phyloP scores from a whole-genome alignment of 1,140 invertebrate species.

The Brachionus plicatilis region DNA sequence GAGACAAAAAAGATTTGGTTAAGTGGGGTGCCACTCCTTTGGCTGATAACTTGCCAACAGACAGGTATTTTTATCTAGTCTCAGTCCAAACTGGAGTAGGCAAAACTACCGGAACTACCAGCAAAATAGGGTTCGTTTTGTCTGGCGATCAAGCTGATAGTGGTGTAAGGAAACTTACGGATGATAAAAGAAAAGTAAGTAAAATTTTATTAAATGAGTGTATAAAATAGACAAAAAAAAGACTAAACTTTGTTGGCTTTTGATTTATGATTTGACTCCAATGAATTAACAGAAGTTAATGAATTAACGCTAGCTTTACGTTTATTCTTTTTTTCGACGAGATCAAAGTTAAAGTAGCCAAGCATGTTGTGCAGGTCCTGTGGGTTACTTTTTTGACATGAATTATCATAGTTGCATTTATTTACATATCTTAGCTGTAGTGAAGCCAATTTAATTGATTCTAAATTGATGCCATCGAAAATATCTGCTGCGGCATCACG shows the following conservation, averaged over 20 bases:
- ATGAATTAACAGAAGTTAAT: background rate
- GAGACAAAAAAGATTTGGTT: conserved; percentile 58
- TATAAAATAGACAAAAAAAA: background rate
- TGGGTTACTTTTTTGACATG: background rate
- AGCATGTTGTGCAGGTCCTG: background rate
- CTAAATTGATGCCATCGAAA: background rate
- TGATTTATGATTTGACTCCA: background rate
- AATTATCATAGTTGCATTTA: background rate
- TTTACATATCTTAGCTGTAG: background rate
- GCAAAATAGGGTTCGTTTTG: conserved; percentile 51
- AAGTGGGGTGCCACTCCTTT: conserved; percentile 54
- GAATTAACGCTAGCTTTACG: conserved; percentile 16
- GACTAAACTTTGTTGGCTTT: conserved; percentile 3
- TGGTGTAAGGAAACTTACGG: conserved; percentile 49
- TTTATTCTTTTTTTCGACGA: background rate
- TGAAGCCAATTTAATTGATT: background rate
- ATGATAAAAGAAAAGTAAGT: conserved; percentile 47
- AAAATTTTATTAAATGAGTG: background rate
- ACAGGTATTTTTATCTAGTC: conserved; percentile 53
- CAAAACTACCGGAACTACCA: conserved; percentile 50
- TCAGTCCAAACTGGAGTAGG: conserved; percentile 52
- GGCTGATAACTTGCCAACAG: conserved; percentile 54
- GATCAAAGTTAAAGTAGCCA: background rate
- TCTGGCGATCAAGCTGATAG: conserved; percentile 53
- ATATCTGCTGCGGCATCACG: background rate